Base-by-base conservation (phyloP, 2,888 invertebrate genomes). In the Isotomurus palustris region DNA sequence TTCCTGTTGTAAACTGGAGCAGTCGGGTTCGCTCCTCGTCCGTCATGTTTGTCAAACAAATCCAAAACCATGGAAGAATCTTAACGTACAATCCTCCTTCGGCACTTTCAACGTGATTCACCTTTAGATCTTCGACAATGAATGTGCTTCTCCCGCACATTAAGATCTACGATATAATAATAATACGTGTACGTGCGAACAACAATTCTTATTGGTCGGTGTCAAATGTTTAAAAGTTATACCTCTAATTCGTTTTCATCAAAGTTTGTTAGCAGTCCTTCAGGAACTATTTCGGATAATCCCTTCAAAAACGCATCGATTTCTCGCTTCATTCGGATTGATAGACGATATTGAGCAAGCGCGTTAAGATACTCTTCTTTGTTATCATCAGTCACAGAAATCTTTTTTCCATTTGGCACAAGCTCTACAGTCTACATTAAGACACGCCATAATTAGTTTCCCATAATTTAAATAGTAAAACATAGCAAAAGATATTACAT, bases 171-270 rank as follows among this genome's bases (percentile, higher is more conserved):
- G 69, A 21, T 71, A 70, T 53, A 62, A 52, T n/a, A 36, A 38
- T 38, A 45, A 45, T 3, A 32, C 35, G 35, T n/a, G n/a, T n/a
- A n/a, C n/a, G n/a, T n/a, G n/a, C n/a, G n/a, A n/a, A n/a, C n/a
- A n/a, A n/a, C n/a, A n/a, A n/a, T n/a, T n/a, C n/a, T n/a, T n/a
- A n/a, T n/a, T n/a, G n/a, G n/a, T n/a, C n/a, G n/a, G n/a, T n/a
- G n/a, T n/a, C n/a, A n/a, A n/a, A 19, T 24, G 8, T 44, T 22
- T 22, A 12, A 45, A n/a, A 4, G 14, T 12, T 64, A 58, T 64
- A 78, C 76, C 74, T 79, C 78, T 22, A 79, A 68, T 69, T 79
- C 79, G 71, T 77, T 76, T 68, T 79, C 78, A 71, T 78, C 78
- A 73, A 78, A 78, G 55, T 78, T 77, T 62, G 76, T 75, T 53